Evolutionary conservation across 2,888 invertebrate genomes (phyloP).

Genomic region (Melinaea menophilus): DNA sequence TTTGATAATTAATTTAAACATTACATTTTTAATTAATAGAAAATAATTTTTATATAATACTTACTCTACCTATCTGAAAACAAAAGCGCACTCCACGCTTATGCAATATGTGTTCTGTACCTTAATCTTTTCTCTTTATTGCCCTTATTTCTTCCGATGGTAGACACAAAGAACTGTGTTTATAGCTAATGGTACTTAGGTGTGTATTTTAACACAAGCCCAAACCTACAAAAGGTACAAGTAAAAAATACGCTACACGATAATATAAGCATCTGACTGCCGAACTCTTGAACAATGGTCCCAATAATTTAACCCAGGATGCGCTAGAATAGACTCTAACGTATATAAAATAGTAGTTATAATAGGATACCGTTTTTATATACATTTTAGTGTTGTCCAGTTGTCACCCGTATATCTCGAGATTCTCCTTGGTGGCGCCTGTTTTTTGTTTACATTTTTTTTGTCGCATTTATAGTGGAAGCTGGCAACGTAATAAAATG

Average conservation of each 20-base stretch:
- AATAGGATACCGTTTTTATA: conserved; percentile 14
- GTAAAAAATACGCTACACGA: conserved; percentile 69
- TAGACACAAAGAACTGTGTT: conserved; percentile 73
- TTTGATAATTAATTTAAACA: too few relatives aligned
- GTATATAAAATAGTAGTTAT: background rate
- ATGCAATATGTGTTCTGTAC: conserved; percentile 49
- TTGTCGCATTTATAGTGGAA: conserved; percentile 61
- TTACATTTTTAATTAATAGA: too few relatives aligned
- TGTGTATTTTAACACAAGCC: conserved; percentile 77
- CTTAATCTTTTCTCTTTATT: conserved; percentile 67
- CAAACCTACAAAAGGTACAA: conserved; percentile 58
- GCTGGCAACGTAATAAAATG: conserved; percentile 70
- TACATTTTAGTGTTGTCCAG: conserved; percentile 17
- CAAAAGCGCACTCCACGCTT: conserved; percentile 49
- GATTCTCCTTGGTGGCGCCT: conserved; percentile 70
- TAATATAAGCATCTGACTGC: conserved; percentile 64
- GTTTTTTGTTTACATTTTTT: conserved; percentile 72
- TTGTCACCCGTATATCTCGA: conserved; percentile 33
- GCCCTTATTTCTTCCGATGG: conserved; percentile 68
- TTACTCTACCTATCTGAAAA: conserved; percentile 14
- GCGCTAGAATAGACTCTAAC: conserved; percentile 24
- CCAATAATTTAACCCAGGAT: conserved; percentile 10
- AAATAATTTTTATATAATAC: background rate
- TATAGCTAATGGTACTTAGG: conserved; percentile 77
- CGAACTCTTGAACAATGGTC: conserved; percentile 27